Base-by-base conservation (phyloP, 1,140 invertebrate species). In the Calliopsis andreniformis region DNA sequence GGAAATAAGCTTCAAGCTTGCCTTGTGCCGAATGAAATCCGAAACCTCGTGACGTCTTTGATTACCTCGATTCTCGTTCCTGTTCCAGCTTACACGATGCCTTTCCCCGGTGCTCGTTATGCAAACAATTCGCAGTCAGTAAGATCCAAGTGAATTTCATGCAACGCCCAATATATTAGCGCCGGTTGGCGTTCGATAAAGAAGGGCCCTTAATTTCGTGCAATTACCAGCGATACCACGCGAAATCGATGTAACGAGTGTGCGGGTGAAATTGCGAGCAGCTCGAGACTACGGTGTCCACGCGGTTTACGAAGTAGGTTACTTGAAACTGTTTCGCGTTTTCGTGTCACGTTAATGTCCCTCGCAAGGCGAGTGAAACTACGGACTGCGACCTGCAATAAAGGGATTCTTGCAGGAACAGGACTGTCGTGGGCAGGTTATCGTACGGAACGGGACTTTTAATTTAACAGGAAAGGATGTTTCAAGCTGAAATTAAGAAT, bases 241-340 rank as follows among this genome's bases (percentile, higher is more conserved):
- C 10, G 39, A 66, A 66, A 73, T 73, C 43, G 71, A 30, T 73
- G 71, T 66, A 73, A 73, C 71, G 39, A 56, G 63, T 66, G 58
- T 42, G 35, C 8, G 28, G 0, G 4, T 20, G 42, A 35, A 23
- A 20, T 12, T 23, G n/a, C n/a, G 32, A 51, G 14, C 16, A 25
- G 25, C 30, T 7, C 42, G 16, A 14, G 55, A 6, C 30, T 20
- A n/a, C 55, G 16, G 28, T 35, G 30, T 58, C 30, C 55, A 35
- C 18, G 30, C 18, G 10, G 1, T 20, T 12, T 8, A 10, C 14
- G 18, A 58, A 35, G 30, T 20, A 58, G n/a, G 18, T 30, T 35
- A n/a, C 18, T 56, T 18, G 43, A 56, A 56, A 56, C 10, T 32
- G 16, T 47, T 47, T 18, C 43, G 43, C 28, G 53, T 32, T 56